These are phyloP conservation scores for Trididemnum nubilum DNA, from an alignment of 23 tunicate genomes.

Conservation along the genomic window DNA sequence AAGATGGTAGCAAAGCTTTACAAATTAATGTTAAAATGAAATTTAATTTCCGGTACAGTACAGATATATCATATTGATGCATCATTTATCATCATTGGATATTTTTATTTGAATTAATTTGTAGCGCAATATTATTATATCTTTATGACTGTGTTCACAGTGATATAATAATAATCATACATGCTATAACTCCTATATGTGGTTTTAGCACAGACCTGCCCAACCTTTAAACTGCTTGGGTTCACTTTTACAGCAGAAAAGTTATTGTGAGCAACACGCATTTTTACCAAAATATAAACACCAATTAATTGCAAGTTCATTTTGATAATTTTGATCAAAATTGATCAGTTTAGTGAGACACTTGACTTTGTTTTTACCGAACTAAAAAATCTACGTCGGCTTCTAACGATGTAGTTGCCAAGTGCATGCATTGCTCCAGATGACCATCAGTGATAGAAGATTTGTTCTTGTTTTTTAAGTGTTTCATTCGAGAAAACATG, in stretches of 20 bases:
- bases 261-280: constrained; percentile 20
- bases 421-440: constrained; percentile 37
- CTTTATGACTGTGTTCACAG: too few species aligned
- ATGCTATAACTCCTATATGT: background rate
- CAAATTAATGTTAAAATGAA: too few species aligned
- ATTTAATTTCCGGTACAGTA: too few species aligned
- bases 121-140: too few species aligned
- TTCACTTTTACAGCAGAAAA: constrained; percentile 17
- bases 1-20: too few species aligned
- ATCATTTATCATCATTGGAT: too few species aligned
- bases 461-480: constrained; percentile 23
- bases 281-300: constrained; percentile 29
- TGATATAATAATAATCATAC: too few species aligned
- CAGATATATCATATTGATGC: too few species aligned
- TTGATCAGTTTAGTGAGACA: constrained; percentile 1
- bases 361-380: constrained; percentile 12
- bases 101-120: too few species aligned
- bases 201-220: constrained; percentile 13
- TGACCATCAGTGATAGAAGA: constrained; percentile 33
- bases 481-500: constrained; percentile 35
- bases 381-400: constrained; percentile 15
- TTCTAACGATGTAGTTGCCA: constrained; percentile 26
- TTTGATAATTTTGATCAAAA: background rate
- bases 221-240: constrained; percentile 19
- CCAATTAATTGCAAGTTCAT: constrained; percentile 13